Conservation (phyloP, 2,113 vertebrate genomes). For the Hippocampus guttulatus region DNA sequence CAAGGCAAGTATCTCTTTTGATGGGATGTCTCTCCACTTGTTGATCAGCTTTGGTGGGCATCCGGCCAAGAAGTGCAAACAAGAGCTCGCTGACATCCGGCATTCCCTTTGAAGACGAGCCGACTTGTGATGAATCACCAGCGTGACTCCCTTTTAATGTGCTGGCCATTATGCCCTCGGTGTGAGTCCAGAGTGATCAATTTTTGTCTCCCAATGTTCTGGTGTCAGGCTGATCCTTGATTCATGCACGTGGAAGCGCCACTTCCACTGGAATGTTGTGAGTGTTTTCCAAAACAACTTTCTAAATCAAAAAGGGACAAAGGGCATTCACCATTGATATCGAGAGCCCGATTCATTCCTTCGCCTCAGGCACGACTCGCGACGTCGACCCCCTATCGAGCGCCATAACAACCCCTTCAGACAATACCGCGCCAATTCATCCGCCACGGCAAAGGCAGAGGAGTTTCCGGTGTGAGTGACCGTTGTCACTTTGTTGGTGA, state of each 20-base stretch:
- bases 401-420: conserved; percentile 47
- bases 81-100: conserved; percentile 11
- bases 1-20: background rate
- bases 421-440: conserved; percentile 32
- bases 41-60: conserved; percentile 16
- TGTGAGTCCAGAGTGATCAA: conserved; percentile 36
- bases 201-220: conserved; percentile 25
- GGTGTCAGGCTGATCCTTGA: conserved; percentile 21
- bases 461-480: conserved; percentile 55
- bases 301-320: conserved; percentile 59
- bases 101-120: conserved; percentile 34
- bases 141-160: conserved; percentile 22
- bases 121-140: conserved; percentile 29
- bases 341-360: conserved; percentile 57
- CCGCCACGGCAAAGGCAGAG: conserved; percentile 31
- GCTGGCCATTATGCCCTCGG: conserved; percentile 18
- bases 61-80: conserved; percentile 15
- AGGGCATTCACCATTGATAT: conserved; percentile 56
- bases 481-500: conserved; percentile 40
- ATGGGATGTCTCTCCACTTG: background rate
- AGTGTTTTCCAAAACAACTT: conserved; percentile 54
- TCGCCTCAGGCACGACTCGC: conserved; percentile 41
- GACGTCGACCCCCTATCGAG: conserved; percentile 43
- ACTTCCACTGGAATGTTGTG: conserved; percentile 34
- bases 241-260: conserved; percentile 30